Conservation (phyloP, 2,113 vertebrate genomes). For the Istiophorus platypterus region DNA sequence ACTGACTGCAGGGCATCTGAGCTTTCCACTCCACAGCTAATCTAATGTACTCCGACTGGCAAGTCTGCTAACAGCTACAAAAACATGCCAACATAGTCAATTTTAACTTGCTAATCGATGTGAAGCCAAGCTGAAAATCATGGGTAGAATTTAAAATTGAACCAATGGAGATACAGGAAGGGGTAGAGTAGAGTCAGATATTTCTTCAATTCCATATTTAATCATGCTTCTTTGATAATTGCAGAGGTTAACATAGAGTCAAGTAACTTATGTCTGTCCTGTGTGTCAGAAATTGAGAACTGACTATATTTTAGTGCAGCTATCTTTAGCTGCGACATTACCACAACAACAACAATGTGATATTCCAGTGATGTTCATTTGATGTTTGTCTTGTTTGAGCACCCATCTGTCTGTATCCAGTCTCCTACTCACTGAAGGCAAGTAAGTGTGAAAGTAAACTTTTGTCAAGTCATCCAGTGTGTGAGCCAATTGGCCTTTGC, state of each 20-base stretch:
- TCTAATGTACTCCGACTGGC: conserved; percentile 67
- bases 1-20: conserved; percentile 69
- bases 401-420: not conserved
- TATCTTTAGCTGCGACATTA: conserved; percentile 2
- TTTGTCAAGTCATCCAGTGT: conserved; percentile 20
- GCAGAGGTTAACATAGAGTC: conserved; percentile 6
- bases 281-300: not conserved
- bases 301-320: not conserved
- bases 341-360: not conserved
- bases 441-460: conserved; percentile 24
- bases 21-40: conserved; percentile 70
- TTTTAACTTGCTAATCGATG: conserved; percentile 61
- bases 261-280: not conserved
- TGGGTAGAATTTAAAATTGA: conserved; percentile 34
- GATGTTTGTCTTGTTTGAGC: not conserved
- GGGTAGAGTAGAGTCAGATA: not conserved
- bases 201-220: conserved; percentile 8
- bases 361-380: not conserved
- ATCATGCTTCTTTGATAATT: conserved; percentile 12
- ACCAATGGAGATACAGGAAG: conserved; percentile 11
- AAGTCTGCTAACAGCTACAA: conserved; percentile 56
- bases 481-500: conserved; percentile 23
- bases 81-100: conserved; percentile 52
- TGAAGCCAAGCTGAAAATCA: conserved; percentile 37
- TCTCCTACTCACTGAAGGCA: not conserved